Conservation (phyloP, 2,797 vertebrate genomes). For the Sphenodon punctatus region DNA sequence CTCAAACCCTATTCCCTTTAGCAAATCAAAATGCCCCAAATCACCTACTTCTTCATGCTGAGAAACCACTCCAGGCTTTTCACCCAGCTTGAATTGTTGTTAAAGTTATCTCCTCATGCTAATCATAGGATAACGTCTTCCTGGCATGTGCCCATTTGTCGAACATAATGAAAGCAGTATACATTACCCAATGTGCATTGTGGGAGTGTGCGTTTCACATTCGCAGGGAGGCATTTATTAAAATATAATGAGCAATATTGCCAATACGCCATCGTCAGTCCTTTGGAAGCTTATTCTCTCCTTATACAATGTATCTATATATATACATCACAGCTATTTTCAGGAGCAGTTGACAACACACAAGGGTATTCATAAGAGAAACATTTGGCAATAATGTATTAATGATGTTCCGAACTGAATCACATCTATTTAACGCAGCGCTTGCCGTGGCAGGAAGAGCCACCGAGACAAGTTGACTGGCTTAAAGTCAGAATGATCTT, state of each 20-base stretch:
- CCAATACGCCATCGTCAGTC: conserved; percentile 8
- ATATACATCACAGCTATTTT: not conserved
- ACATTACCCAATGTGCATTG: not conserved
- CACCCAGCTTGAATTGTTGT: not conserved
- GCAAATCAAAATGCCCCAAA: not conserved
- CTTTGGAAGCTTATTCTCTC: conserved; percentile 16
- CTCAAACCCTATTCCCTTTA: not conserved
- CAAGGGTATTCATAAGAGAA: conserved; percentile 23
- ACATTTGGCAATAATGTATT: conserved; percentile 21
- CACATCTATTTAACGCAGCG: conserved; percentile 27
- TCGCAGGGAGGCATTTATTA: conserved; percentile 12
- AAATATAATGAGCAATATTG: conserved; percentile 29
- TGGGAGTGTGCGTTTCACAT: not conserved
- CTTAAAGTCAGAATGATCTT: conserved; percentile 32
- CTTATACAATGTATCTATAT: not conserved
- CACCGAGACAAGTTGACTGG: conserved; percentile 27
- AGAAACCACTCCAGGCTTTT: no score
- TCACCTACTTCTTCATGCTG: no score
- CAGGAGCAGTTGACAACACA: conserved; percentile 29
- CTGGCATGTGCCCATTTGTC: not conserved
- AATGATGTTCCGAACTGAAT: conserved; percentile 48
- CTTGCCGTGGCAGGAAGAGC: conserved; percentile 17
- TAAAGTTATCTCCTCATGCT: not conserved
- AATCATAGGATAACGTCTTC: not conserved
- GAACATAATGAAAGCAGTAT: not conserved